A percentile compares a stretch with the other conserved stretches of the same genome.
phyloP scores from a whole-genome alignment of 2,797 vertebrate genomes.

The Lagodon rhomboides region DNA sequence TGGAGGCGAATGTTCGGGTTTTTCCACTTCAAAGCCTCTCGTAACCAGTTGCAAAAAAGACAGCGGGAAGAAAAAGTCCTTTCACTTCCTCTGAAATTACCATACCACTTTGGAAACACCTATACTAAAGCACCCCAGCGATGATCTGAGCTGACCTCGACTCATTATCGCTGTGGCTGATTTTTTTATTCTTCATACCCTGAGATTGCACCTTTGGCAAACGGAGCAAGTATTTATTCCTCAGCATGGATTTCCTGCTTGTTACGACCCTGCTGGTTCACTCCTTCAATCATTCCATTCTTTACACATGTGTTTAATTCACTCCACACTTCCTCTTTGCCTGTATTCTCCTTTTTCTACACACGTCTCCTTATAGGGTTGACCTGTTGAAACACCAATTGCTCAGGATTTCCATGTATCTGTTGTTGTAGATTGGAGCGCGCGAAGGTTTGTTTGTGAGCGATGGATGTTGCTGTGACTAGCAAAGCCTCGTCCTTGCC shows the following conservation, averaged over 20 bases:
- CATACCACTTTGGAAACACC: slow-evolving; percentile 27
- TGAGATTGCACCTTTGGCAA: slow-evolving; percentile 3
- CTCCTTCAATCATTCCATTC: neutral
- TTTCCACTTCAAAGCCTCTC: slow-evolving; percentile 31
- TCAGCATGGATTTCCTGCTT: slow-evolving; percentile 13
- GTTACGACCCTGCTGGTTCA: neutral
- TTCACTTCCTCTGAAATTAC: slow-evolving; percentile 21
- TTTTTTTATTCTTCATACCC: neutral
- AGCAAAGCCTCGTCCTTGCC: slow-evolving; percentile 66
- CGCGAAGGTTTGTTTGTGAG: slow-evolving; percentile 68
- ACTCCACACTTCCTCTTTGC: neutral
- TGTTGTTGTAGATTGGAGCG: slow-evolving; percentile 23
- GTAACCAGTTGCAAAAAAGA: slow-evolving; percentile 2
- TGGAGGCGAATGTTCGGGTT: neutral
- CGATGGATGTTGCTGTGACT: slow-evolving; percentile 60
- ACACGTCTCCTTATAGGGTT: neutral
- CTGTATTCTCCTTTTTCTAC: neutral
- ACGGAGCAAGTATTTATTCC: neutral
- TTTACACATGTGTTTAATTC: neutral
- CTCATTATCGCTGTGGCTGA: slow-evolving; percentile 23
- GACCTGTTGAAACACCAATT: slow-evolving; percentile 31
- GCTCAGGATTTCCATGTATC: slow-evolving; percentile 41
- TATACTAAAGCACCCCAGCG: slow-evolving; percentile 19
- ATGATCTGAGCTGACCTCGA: slow-evolving; percentile 30
- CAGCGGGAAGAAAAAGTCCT: neutral